Evolutionary conservation across 2,888 invertebrate species (phyloP).

Genomic region (Ormyrus thymus): DNA sequence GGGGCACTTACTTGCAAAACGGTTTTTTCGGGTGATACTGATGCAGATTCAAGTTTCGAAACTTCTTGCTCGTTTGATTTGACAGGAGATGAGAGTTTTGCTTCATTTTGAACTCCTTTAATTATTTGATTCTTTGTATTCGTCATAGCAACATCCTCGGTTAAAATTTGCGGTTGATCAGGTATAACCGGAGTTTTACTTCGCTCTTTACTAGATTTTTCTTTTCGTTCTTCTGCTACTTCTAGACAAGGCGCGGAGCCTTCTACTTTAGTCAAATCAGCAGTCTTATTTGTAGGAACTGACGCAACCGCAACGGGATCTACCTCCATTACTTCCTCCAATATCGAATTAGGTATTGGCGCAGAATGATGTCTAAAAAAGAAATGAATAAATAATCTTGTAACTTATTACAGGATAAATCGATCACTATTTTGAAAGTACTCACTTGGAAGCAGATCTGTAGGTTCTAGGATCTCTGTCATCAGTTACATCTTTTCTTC

Average conservation of each 20-base stretch:
- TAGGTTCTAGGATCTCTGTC: conserved; percentile 66
- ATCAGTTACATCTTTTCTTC: conserved; percentile 67
- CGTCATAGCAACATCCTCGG: conserved; percentile 21
- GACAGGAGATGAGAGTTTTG: neutral
- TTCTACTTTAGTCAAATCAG: conserved; percentile 59
- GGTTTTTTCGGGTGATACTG: conserved; percentile 13
- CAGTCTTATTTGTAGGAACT: conserved; percentile 60
- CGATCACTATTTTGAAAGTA: neutral
- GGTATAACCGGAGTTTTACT: conserved; percentile 71
- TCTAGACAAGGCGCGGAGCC: conserved; percentile 74
- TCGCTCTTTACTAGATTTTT: conserved; percentile 71
- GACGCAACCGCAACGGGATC: conserved; percentile 59
- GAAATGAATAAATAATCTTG: no score
- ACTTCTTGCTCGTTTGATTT: conserved; percentile 23
- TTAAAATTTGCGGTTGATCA: conserved; percentile 54
- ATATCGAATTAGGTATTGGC: conserved; percentile 68
- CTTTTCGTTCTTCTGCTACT: conserved; percentile 73
- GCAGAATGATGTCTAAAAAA: conserved; percentile 67
- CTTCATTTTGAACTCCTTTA: conserved; percentile 1
- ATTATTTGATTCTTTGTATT: conserved; percentile 42
- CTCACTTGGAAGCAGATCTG: conserved; percentile 65
- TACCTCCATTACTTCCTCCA: conserved; percentile 69
- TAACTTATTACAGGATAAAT: no score
- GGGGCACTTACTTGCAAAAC: neutral
- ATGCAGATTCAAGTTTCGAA: neutral